These are phyloP conservation scores for Tinea trinotella DNA, from an alignment of 2,888 invertebrate genomes.

Conservation along the genomic window DNA sequence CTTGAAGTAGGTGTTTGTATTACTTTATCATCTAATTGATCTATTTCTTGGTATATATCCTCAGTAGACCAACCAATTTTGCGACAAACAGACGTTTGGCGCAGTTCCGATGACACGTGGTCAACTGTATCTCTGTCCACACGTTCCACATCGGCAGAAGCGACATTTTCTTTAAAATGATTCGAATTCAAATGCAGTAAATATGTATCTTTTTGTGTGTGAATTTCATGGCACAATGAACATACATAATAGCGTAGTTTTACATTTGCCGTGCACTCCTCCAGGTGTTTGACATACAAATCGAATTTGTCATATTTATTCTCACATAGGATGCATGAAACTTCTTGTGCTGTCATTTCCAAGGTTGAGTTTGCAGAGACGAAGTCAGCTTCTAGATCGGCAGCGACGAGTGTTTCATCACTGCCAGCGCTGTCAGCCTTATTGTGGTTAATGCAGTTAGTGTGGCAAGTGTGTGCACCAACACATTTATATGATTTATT, in stretches of 20 bases:
- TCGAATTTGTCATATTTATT: conserved; percentile 53
- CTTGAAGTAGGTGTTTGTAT: conserved; percentile 47
- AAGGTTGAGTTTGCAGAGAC: not conserved
- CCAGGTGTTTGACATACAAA: conserved; percentile 52
- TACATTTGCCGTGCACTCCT: conserved; percentile 60
- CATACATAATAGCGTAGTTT: conserved; percentile 61
- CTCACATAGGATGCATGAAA: conserved; percentile 61
- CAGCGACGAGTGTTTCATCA: conserved; percentile 58
- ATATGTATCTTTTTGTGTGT: conserved; percentile 46
- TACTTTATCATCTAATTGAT: conserved; percentile 45
- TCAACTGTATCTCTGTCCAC: conserved; percentile 52
- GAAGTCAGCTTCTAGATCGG: conserved; percentile 30
- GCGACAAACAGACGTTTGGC: conserved; percentile 37
- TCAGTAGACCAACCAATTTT: conserved; percentile 68
- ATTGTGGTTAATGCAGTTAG: conserved; percentile 59
- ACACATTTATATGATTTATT: conserved; percentile 50
- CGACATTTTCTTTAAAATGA: conserved; percentile 38
- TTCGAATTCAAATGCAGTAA: conserved; percentile 51
- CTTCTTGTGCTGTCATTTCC: conserved; percentile 25
- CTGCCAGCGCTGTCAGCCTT: conserved; percentile 50
- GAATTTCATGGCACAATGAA: conserved; percentile 61
- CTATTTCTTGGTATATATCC: conserved; percentile 66
- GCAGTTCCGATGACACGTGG: conserved; percentile 26
- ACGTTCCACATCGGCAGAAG: conserved; percentile 36
- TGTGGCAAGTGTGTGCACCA: conserved; percentile 52